phyloP scores from a whole-genome alignment of 2,888 invertebrate genomes.

The Ochropleura leucogaster region DNA sequence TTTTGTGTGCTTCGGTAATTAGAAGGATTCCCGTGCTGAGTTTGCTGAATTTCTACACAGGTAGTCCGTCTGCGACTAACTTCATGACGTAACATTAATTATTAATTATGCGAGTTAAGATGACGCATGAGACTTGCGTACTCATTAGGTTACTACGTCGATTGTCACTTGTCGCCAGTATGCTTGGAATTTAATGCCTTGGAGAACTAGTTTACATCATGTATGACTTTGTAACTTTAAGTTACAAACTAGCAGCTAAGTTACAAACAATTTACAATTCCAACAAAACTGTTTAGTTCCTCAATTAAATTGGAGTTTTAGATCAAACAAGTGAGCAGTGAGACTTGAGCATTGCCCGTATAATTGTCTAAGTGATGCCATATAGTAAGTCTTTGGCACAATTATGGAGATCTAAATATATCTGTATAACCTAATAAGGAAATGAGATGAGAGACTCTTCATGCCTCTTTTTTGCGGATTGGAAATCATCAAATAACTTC shows the following conservation, averaged over 20 bases:
- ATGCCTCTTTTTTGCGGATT: too few relatives aligned
- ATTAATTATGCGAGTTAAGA: slow-evolving; percentile 41
- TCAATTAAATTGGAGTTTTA: slow-evolving; percentile 35
- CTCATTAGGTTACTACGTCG: slow-evolving; percentile 5
- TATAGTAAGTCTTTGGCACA: not conserved
- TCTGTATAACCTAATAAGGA: not conserved
- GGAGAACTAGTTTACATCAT: slow-evolving; percentile 8
- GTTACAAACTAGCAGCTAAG: slow-evolving; percentile 14
- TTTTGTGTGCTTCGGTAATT: slow-evolving; percentile 43
- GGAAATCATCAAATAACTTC: too few relatives aligned
- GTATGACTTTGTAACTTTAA: slow-evolving; percentile 38
- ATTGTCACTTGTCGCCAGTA: slow-evolving; percentile 18
- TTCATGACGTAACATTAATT: slow-evolving; percentile 32
- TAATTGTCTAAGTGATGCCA: not conserved
- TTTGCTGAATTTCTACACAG: slow-evolving; percentile 30
- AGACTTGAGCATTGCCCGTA: slow-evolving; percentile 22
- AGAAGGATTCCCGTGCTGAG: slow-evolving; percentile 39
- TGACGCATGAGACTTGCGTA: slow-evolving; percentile 20
- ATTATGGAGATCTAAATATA: not conserved
- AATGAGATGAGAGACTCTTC: not conserved
- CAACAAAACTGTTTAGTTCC: slow-evolving; percentile 53
- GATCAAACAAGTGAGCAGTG: slow-evolving; percentile 36
- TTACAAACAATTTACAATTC: slow-evolving; percentile 43
- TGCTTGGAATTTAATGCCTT: not conserved
- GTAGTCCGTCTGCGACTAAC: slow-evolving; percentile 19